Base-by-base conservation (phyloP, 2,888 invertebrate species). In the Onchidella celtica region DNA sequence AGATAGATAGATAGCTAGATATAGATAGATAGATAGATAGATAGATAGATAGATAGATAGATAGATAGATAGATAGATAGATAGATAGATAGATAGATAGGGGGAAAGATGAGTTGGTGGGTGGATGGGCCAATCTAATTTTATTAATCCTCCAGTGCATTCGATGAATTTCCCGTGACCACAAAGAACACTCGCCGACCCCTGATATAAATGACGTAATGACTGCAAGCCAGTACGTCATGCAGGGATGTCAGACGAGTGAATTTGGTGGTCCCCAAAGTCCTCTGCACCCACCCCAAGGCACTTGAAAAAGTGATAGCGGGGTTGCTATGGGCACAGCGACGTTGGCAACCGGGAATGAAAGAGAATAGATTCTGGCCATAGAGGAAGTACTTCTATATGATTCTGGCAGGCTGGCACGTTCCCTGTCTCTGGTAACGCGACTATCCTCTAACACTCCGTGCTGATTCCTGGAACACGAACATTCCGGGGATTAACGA, bases 401-500 rank as follows among this genome's bases (percentile, higher is more conserved):
- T n/a, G n/a, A n/a, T n/a, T n/a, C n/a, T n/a, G n/a, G n/a, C n/a
- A n/a, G n/a, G n/a, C 17, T 34, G 76, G n/a, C 14, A 3, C 57
- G 66, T 47, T 34, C 24, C 40, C 75, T 70, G 9, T 63, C 38
- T 47, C 47, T 66, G 17, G 55, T 73, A 65, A 57, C 55, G 21
- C 55, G 65, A 27, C 72, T 38, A n/a, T 4, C n/a, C 73, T 72
- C 65, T 57, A n/a, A 65, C 66, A 59, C 82, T 55, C 73, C 82
- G 72, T 65, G 66, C 55, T 66, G 47, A 34, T 70, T 55, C 78
- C 78, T 70, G 47, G 66, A 72, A 77, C 82, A 57, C 78, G 78
- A 82, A 82, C 72, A 68, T 77, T 61, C 38, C 78, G 73, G 75
- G 73, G 73, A 73, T 77, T 72, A 82, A 78, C 82, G 82, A 82